Evolutionary conservation across 2,797 vertebrate species (phyloP), one percentile per base, ranked within the genome.

Genomic region (Columba guinea): DNA sequence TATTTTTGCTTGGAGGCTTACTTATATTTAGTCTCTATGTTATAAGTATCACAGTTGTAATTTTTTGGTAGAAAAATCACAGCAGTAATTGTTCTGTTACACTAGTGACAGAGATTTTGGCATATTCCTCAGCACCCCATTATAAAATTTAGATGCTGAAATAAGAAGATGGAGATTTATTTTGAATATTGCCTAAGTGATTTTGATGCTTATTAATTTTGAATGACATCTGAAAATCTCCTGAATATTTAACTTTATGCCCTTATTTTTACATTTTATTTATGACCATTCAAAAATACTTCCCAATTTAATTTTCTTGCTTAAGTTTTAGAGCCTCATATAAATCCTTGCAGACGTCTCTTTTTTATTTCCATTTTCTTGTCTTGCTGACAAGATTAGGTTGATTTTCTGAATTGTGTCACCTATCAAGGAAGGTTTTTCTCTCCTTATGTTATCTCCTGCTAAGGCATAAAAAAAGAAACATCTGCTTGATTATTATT

Each of bases 1-100:
- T 74, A 76, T 88, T 94, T 96, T 95, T 94, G 69, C 65, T 96
- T 77, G 37, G 44, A 84, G 88, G 58, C 78, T 94, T 94, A 70
- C 83, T 89, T 94, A 82, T 91, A 76, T 92, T 96, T 95, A 89
- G 89, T 48, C 32, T 92, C 48, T 0, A 2, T 90, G 76, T 87
- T 93, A 91, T 74, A 94, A 96, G 91, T 95, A 93, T 59, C 81
- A 58, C 41, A 84, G 71, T 41, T 89, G 59, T 84, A 87, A 46
- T 62, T 83, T 89, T 93, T 89, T 6, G 0, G 30, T 93, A 14
- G 64, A 82, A 88, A 21, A 93, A 88, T 96, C 67, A 73, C 28
- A 81, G 32, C 59, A 86, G 32, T 78, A 81, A 75, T 94, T 93
- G n/a, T 84, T 92, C 75, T 59, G n/a, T 76, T 90, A 70, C 18